Conservation (phyloP, 1,140 invertebrate species). For the Stenopsyche tienmushanensis region DNA sequence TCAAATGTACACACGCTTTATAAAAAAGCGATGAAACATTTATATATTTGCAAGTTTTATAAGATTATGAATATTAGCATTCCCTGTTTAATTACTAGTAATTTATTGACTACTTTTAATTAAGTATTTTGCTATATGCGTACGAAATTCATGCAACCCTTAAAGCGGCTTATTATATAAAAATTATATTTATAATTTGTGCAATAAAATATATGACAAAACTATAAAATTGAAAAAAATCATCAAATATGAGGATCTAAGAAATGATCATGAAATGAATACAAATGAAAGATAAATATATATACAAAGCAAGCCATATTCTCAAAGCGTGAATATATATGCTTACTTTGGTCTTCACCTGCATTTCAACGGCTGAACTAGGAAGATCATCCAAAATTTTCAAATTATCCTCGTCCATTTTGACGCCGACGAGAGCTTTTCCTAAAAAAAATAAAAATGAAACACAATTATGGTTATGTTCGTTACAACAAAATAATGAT, state of each 20-base stretch:
- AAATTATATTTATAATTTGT: too few relatives aligned
- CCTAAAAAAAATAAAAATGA: conserved; percentile 47
- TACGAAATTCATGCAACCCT: too few relatives aligned
- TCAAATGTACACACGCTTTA: too few relatives aligned
- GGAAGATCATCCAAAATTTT: conserved; percentile 85
- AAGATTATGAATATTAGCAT: too few relatives aligned
- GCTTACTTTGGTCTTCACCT: conserved; percentile 92
- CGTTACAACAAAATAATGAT: neutral
- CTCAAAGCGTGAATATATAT: conserved; percentile 6
- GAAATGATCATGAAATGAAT: neutral
- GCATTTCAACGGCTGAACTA: conserved; percentile 91
- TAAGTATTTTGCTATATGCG: too few relatives aligned
- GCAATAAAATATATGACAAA: too few relatives aligned
- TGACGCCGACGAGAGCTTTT: conserved; percentile 64
- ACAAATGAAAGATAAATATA: neutral
- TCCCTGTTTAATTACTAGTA: too few relatives aligned
- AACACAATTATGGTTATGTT: conserved; percentile 11
- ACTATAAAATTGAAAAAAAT: neutral
- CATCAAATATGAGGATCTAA: neutral
- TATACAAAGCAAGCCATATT: conserved; percentile 18
- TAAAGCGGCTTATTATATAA: too few relatives aligned
- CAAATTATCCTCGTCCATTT: conserved; percentile 73
- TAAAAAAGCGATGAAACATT: too few relatives aligned
- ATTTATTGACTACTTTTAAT: neutral
- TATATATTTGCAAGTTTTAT: too few relatives aligned